phyloP scores from a whole-genome alignment of 2,113 vertebrate genomes.

The Helogale parvula region DNA sequence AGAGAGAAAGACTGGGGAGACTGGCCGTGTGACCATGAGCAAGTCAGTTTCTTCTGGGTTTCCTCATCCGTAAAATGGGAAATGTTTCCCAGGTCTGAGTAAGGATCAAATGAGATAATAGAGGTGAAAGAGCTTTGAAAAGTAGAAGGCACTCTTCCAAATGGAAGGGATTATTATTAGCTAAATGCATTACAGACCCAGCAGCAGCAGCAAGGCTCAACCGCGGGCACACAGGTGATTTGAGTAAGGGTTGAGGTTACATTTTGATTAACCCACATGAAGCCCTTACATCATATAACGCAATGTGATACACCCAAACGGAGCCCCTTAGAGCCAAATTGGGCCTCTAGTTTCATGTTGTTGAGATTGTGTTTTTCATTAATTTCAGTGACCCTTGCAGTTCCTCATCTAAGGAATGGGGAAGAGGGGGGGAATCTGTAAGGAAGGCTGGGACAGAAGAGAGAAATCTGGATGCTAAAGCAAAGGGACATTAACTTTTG shows the following conservation, averaged over 20 bases:
- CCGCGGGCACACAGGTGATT: conserved; percentile 82
- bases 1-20: neutral
- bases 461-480: neutral
- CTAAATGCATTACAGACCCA: conserved; percentile 53
- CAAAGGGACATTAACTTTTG: conserved; percentile 51
- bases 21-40: neutral
- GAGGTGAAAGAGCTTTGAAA: conserved; percentile 44
- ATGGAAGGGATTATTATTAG: conserved; percentile 62
- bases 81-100: conserved; percentile 27
- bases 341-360: conserved; percentile 72
- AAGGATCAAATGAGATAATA: conserved; percentile 39
- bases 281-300: conserved; percentile 82
- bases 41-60: conserved; percentile 41
- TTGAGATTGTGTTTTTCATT: conserved; percentile 82
- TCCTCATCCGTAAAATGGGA: conserved; percentile 33
- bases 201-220: conserved; percentile 48
- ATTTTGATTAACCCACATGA: conserved; percentile 83
- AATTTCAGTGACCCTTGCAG: conserved; percentile 77
- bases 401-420: conserved; percentile 56
- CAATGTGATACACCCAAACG: conserved; percentile 79
- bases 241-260: conserved; percentile 83
- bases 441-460: neutral
- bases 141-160: conserved; percentile 35
- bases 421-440: neutral
- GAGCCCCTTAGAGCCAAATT: conserved; percentile 63